Evolutionary conservation across 2,113 vertebrate species (phyloP).

Genomic region (Ciconia stormi): DNA sequence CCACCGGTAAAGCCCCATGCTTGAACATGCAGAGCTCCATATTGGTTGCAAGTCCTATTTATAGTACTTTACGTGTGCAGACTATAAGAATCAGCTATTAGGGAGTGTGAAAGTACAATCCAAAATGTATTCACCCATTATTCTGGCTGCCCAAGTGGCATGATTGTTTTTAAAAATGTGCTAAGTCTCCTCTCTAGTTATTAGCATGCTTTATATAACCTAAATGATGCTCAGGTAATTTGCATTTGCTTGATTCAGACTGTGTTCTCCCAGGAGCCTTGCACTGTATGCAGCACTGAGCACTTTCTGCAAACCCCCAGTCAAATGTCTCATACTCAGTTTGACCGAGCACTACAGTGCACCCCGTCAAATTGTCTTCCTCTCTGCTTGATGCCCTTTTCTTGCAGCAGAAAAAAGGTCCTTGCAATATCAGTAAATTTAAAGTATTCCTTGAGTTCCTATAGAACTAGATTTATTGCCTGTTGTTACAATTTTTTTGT

Average conservation of each 20-base stretch:
- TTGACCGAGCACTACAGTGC: background rate
- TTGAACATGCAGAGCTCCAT: background rate
- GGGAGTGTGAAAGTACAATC: background rate
- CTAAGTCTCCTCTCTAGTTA: background rate
- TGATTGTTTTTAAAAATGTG: background rate
- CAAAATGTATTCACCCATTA: background rate
- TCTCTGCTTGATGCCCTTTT: background rate
- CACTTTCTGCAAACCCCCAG: background rate
- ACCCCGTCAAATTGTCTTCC: background rate
- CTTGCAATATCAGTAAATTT: background rate
- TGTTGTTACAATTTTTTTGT: background rate
- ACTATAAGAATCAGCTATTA: background rate
- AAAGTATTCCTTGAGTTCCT: background rate
- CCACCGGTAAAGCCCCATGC: background rate
- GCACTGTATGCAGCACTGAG: background rate
- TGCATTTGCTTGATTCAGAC: background rate
- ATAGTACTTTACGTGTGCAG: background rate
- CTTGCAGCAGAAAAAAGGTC: background rate
- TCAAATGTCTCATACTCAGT: rapidly evolving
- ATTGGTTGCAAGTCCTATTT: background rate
- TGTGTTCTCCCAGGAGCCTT: background rate
- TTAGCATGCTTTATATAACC: background rate
- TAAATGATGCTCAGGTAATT: background rate
- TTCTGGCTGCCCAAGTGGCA: background rate
- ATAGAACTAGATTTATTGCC: background rate